These are phyloP conservation scores for Agrotis exclamationis DNA, from an alignment of 2,888 invertebrate species.

Conservation along the genomic window DNA sequence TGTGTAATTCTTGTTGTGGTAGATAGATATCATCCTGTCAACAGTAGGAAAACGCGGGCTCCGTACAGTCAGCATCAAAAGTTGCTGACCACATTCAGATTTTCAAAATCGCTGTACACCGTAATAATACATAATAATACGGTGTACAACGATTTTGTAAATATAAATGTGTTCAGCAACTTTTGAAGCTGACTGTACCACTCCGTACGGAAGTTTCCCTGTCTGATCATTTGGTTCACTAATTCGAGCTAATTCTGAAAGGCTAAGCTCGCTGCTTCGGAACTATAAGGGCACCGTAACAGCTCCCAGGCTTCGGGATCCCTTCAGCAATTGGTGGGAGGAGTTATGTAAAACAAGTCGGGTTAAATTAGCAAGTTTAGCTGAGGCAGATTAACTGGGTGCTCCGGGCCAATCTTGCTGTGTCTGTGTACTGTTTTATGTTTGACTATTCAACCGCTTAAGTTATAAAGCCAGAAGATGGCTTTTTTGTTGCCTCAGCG, in stretches of 20 bases:
- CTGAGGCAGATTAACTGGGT: conserved; percentile 51
- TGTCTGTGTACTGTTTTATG: conserved; percentile 32
- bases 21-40: conserved; percentile 75
- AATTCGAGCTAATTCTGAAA: conserved; percentile 78
- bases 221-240: conserved; percentile 80
- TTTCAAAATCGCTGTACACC: no score
- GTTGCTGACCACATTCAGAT: no score
- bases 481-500: conserved; percentile 23
- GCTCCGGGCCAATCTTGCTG: conserved; percentile 41
- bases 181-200: no score
- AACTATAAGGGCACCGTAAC: conserved; percentile 56
- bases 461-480: conserved; percentile 20
- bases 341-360: conserved; percentile 64
- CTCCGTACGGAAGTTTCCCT: conserved; percentile 70
- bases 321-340: conserved; percentile 55
- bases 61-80: no score
- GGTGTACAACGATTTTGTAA: no score
- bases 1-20: conserved; percentile 45
- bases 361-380: conserved; percentile 64
- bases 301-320: conserved; percentile 41
- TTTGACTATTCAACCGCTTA: conserved; percentile 42
- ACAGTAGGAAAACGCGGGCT: conserved; percentile 77
- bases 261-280: conserved; percentile 62
- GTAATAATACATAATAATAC: no score
- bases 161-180: no score